Evolutionary conservation across 2,113 vertebrate genomes (phyloP), one percentile per base, ranked within the genome.

Genomic region (Dissostichus mawsoni): DNA sequence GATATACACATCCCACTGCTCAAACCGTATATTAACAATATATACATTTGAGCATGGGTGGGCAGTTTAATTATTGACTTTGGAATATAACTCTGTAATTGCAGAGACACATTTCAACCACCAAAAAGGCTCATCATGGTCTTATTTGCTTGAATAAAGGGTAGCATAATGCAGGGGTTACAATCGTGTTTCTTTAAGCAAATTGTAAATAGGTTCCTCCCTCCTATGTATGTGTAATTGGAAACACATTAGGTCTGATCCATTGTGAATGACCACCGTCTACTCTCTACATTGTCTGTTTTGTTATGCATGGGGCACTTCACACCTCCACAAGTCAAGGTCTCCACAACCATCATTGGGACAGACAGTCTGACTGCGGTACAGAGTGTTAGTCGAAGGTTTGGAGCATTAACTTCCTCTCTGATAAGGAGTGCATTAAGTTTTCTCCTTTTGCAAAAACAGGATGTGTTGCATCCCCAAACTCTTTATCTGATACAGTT

Each of bases 261-360:
- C 73, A 77, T 81, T 81, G 76, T 74, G 76, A 90, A 89, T 80
- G 78, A 74, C 64, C 72, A 71, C 87, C 55, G 69, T 91, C 81
- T 64, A 74, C 74, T 80, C 70, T 75, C 66, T 76, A 29, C 68
- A 25, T 69, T 55, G 12, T 48, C 57, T 80, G 88, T 87, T 90
- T 94, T 94, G 92, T 94, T 82, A 89, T 93, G 93, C 87, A 87
- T 87, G 90, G 29, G 41, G 11, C 3, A 57, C 68, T 91, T 94
- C 74, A 88, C 93, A 93, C 94, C 92, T 93, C 33, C 0, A 62
- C 53, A 69, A 81, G 70, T 74, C 65, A 74, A 79, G 57, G 63
- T 61, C 78, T 80, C 73, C 23, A 29, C 92, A 74, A 56, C 65
- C 87, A 59, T 65, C 68, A 56, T 74, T 51, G 69, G 83, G 82